phyloP scores from a whole-genome alignment of 2,888 invertebrate genomes.

The Aproaerema taeniolella region DNA sequence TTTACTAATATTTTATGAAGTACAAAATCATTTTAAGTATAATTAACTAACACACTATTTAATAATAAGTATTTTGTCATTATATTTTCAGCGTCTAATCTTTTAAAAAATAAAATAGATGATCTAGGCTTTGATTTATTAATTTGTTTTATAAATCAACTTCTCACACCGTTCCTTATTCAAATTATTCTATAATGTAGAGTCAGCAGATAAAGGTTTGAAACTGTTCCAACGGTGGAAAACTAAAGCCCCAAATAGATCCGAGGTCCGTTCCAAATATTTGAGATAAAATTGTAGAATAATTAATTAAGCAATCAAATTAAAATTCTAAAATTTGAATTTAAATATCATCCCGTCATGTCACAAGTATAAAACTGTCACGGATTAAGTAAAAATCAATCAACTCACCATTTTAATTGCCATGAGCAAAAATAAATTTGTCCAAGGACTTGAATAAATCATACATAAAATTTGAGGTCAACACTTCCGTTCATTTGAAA shows the following conservation, averaged over 20 bases:
- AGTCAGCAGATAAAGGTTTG: too few species aligned
- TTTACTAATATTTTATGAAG: conserved; percentile 13
- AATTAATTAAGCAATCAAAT: conserved; percentile 13
- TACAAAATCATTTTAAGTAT: neutral
- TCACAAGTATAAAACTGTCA: conserved; percentile 15
- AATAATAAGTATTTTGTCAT: too few species aligned
- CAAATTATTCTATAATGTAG: too few species aligned
- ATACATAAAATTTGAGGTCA: conserved; percentile 70
- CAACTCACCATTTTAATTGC: conserved; percentile 72
- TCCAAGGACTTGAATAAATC: conserved; percentile 75
- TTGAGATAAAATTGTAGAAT: conserved; percentile 7
- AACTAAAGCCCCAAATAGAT: neutral
- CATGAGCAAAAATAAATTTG: conserved; percentile 69
- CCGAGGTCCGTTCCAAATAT: conserved; percentile 5
- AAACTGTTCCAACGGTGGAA: too few species aligned
- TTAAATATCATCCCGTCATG: conserved; percentile 8
- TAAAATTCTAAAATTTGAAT: conserved; percentile 11
- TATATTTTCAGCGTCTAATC: too few species aligned
- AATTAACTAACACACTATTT: too few species aligned
- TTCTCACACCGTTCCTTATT: too few species aligned
- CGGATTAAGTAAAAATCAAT: conserved; percentile 21
- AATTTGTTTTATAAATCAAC: too few species aligned
- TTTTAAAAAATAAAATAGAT: too few species aligned
- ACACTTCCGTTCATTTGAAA: conserved; percentile 63
- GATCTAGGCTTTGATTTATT: too few species aligned